Base-by-base conservation (phyloP, 1,140 invertebrate genomes). In the Pseudomyrmex concolor region DNA sequence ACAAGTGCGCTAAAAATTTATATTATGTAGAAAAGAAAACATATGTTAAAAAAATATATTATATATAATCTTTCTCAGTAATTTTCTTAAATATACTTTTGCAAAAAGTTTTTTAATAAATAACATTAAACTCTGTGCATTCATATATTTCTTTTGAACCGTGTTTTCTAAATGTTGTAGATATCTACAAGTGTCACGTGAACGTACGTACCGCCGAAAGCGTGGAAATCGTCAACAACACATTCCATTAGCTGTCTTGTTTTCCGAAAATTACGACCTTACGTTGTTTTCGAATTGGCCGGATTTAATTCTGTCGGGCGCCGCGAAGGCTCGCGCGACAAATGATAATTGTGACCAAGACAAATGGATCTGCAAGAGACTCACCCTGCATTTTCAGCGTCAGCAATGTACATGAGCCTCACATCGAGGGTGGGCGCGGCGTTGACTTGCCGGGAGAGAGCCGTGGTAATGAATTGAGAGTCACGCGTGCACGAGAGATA, bases 361-460 rank as follows among this genome's bases (percentile, higher is more conserved):
- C 72, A 82, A 74, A 82, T 76, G 43, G 50, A 55, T 70, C 15
- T 10, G 45, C 13, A 25, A 51, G 17, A 54, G 51, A 93, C 95
- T 95, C 89, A 95, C 95, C 95, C 95, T 95, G 95, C 95, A 95
- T 95, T 95, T 95, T 95, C 95, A 94, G 95, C 93, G 92, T 94
- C 94, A 95, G 93, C 94, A 95, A 95, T 95, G 94, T 94, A 95
- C 95, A 95, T 95, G 94, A 95, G 95, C 93, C 92, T 93, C 93
- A 94, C 94, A 94, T 94, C 91, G 92, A 93, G 93, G 92, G 90
- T 93, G 88, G 92, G 89, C 91, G 90, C 82, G 86, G 91, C 86
- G 89, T 91, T 86, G 88, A 90, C 92, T 86, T 91, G 90, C 90
- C 90, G 85, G 81, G 91, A 86, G 89, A 93, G 89, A 92, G 94